Base-by-base conservation (phyloP, 2,888 invertebrate species). In the Harpagoxenus sublaevis region DNA sequence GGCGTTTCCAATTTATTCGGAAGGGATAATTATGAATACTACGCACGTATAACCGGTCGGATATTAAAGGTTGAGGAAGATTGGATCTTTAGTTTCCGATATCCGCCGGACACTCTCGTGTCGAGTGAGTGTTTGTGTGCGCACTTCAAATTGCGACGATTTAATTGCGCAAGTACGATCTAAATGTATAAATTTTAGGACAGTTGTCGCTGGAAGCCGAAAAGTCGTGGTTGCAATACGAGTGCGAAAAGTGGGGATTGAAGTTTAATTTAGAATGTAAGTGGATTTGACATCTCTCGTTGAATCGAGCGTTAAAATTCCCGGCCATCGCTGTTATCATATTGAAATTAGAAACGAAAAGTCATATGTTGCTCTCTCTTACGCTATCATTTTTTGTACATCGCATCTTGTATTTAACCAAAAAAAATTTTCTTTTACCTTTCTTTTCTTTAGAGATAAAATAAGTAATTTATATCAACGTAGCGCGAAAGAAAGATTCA, bases 1-100 rank as follows among this genome's bases (percentile, higher is more conserved):
- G 99, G 99, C 84, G 98, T 98, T 53, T 98, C 98, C 87, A 98
- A 99, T 95, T 96, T 99, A 91, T 99, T 99, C 95, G 99, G 99
- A 1, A 97, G 98, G 73, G 98, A 98, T 86, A 98, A 98, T 95
- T 99, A 99, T 95, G 99, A 99, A 95, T 99, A 98, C 95, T 99
- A 99, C 95, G 99, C 99, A 42, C 96, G 98, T 57, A 99, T 99
- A 84, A 99, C 99, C 31, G 99, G 99, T 0, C 96, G 99, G 81
- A 98, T 99, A 89, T 96, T 99, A 88, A 97, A 98, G 92, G 98
- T 99, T 75, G 98, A 98, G 95, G 98, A 99, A 95, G 98, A 99
- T 95, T 99, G 99, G 98, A 98, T 98, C 93, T 98, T 98, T 95
- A 98, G 98, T 91, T 99, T 99, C 95, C 97, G 98, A 88, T 98